phyloP scores from a whole-genome alignment of 2,888 invertebrate species.

The Coecobrya sp. region DNA sequence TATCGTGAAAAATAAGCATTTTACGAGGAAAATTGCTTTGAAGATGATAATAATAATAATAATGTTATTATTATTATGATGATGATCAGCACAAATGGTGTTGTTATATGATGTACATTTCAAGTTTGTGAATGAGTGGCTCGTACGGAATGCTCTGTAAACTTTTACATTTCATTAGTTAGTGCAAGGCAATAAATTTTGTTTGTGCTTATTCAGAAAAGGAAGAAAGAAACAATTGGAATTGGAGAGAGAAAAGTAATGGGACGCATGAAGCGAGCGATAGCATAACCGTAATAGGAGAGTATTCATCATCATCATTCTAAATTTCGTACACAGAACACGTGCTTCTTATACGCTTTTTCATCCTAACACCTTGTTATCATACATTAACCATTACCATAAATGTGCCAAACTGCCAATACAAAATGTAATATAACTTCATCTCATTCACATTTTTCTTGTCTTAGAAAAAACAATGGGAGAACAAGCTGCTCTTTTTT shows the following conservation, averaged over 20 bases:
- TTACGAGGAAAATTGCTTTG: conserved; percentile 45
- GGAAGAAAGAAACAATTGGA: conserved; percentile 54
- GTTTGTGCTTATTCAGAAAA: conserved; percentile 13
- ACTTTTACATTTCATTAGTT: conserved; percentile 65
- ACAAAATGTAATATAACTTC: conserved; percentile 33
- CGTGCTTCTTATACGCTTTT: conserved; percentile 65
- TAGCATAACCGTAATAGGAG: conserved; percentile 76
- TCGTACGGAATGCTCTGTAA: not conserved
- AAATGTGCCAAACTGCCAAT: conserved; percentile 77
- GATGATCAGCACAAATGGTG: conserved; percentile 16
- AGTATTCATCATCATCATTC: not conserved
- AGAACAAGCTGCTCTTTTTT: not conserved
- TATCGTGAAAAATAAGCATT: conserved; percentile 39
- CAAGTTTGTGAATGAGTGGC: conserved; percentile 22
- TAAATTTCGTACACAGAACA: conserved; percentile 69
- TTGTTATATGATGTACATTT: conserved; percentile 9
- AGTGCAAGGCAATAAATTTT: conserved; percentile 24
- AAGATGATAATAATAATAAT: conserved; percentile 17
- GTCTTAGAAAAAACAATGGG: not conserved
- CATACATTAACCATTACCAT: conserved; percentile 70
- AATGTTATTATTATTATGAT: conserved; percentile 2
- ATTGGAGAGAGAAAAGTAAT: conserved; percentile 30
- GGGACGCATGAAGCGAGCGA: conserved; percentile 35
- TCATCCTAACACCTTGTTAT: conserved; percentile 64
- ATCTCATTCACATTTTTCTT: conserved; percentile 16